Percentiles rank a stretch among this genome's conserved stretches.
Conservation (phyloP, 2,113 vertebrate genomes). For the Albula glossodonta region DNA sequence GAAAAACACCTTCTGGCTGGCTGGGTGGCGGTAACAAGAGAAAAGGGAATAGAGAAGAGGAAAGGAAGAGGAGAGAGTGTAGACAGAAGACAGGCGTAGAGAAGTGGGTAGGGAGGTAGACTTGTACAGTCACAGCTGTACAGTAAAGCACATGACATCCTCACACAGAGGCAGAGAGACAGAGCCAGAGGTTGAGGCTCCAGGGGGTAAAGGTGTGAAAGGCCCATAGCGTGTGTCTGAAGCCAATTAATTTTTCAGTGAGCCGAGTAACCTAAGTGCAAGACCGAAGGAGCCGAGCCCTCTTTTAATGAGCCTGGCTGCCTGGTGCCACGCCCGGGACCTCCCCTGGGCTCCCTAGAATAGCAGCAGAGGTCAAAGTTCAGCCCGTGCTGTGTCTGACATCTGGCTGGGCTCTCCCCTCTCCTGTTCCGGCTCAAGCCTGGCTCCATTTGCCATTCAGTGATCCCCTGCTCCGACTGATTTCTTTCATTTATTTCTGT, state of each 20-base stretch:
- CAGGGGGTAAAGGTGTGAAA: not conserved
- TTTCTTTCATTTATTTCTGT: no score
- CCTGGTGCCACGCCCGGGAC: not conserved
- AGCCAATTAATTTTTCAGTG: constrained; percentile 40
- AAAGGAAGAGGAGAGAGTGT: no score
- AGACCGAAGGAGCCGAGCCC: not conserved
- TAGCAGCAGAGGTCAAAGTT: not conserved
- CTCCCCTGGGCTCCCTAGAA: not conserved
- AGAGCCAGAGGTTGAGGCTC: constrained; percentile 25
- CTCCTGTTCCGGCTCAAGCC: no score
- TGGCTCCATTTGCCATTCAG: not conserved
- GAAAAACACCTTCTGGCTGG: no score
- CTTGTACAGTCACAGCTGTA: not conserved
- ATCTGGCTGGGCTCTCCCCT: not conserved
- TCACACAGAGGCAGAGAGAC: not conserved
- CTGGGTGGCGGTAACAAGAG: no score
- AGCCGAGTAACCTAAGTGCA: constrained; percentile 18
- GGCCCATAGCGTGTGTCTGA: constrained; percentile 35
- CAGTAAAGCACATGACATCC: not conserved
- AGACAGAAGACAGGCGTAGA: no score
- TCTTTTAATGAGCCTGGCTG: not conserved
- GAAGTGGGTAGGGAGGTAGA: no score
- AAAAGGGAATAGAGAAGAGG: no score
- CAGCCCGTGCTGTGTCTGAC: not conserved
- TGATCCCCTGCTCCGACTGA: not conserved